Percentiles rank a stretch among this genome's conserved stretches.
Evolutionary conservation across 2,888 invertebrate species (phyloP).

Genomic region (Eupelmus urozonus): DNA sequence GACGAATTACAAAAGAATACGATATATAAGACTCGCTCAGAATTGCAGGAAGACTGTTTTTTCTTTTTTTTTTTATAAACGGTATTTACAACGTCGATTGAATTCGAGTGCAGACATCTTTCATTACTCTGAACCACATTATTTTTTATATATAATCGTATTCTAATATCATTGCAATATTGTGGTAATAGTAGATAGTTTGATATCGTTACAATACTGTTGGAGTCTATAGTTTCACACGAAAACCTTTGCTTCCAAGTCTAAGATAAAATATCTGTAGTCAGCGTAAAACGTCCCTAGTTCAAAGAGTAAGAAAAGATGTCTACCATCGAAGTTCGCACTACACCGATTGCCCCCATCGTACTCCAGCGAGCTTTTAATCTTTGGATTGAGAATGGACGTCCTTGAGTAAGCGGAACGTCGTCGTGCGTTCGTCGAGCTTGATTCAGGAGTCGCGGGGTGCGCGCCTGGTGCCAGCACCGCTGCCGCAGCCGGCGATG

Average conservation of each 20-base stretch:
- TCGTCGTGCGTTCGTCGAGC: not conserved
- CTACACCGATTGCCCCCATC: too few relatives aligned
- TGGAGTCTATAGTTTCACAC: too few relatives aligned
- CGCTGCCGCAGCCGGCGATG: slow-evolving; percentile 33
- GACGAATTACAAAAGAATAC: slow-evolving; percentile 49
- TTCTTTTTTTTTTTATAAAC: slow-evolving; percentile 27
- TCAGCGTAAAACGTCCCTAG: too few relatives aligned
- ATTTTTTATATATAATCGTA: too few relatives aligned
- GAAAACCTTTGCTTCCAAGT: too few relatives aligned
- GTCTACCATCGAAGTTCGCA: too few relatives aligned
- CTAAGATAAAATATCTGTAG: too few relatives aligned
- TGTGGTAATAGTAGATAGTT: too few relatives aligned
- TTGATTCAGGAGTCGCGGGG: slow-evolving; percentile 1
- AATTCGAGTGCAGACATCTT: not conserved
- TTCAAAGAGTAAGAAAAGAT: too few relatives aligned
- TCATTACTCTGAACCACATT: not conserved
- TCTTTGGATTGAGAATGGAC: slow-evolving; percentile 24
- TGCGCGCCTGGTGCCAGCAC: slow-evolving; percentile 3
- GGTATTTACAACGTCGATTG: slow-evolving; percentile 54
- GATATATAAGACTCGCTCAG: slow-evolving; percentile 47
- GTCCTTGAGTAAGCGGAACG: too few relatives aligned
- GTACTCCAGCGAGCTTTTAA: not conserved
- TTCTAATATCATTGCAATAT: too few relatives aligned
- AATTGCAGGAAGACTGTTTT: slow-evolving; percentile 58
- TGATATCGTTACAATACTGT: too few relatives aligned